Evolutionary conservation across 2,113 vertebrate genomes (phyloP).

Genomic region (Chlorocebus sabaeus): DNA sequence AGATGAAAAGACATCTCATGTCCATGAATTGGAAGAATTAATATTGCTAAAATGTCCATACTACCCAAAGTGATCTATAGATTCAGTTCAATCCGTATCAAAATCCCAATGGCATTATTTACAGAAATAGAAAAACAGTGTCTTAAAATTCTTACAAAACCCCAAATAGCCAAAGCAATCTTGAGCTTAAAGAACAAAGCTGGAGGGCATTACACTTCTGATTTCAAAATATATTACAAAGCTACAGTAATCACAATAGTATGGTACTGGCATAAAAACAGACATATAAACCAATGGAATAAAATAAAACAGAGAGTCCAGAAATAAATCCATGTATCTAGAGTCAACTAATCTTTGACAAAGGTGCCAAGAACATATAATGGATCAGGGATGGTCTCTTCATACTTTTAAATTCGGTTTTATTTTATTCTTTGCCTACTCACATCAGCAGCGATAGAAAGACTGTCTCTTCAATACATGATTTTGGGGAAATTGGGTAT

Average conservation of each 20-base stretch:
- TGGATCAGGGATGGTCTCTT: too few species aligned
- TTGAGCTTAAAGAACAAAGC: not conserved
- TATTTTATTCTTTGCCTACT: too few species aligned
- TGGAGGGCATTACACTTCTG: not conserved
- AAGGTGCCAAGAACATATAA: not conserved
- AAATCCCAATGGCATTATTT: not conserved
- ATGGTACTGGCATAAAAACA: not conserved
- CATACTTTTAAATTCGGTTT: too few species aligned
- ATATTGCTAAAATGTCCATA: not conserved
- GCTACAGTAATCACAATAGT: not conserved
- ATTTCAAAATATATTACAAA: not conserved
- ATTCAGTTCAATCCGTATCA: not conserved
- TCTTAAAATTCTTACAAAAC: not conserved
- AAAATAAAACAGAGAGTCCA: not conserved
- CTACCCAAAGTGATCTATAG: not conserved
- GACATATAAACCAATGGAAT: not conserved
- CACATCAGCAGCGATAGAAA: too few species aligned
- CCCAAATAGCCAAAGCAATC: not conserved
- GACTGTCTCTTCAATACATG: not conserved
- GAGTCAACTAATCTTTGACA: not conserved
- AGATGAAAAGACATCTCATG: not conserved
- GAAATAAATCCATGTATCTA: not conserved
- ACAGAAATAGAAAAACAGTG: not conserved
- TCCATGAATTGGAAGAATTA: not conserved
- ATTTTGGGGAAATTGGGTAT: not conserved